Base-by-base conservation (phyloP, 2,113 vertebrate genomes). In the Amphilophus citrinellus region DNA sequence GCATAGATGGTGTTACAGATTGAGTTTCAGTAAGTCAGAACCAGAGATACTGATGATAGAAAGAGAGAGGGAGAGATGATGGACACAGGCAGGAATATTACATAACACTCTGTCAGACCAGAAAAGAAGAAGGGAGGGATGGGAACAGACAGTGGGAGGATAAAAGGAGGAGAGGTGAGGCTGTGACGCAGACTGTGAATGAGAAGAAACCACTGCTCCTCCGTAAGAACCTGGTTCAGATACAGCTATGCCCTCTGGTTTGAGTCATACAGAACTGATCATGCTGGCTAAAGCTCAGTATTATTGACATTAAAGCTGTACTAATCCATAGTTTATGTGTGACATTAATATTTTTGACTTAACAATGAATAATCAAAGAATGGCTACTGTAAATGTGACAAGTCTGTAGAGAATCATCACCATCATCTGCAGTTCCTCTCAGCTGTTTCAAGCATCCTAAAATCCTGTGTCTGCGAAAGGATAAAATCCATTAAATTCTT, bases 31-130 rank as follows among this genome's bases (percentile, higher is more conserved):
- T 58, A 15, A 63, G 78, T 59, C 15, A 76, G 35, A n/a, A 71
- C 80, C 57, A 76, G 85, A 85, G 80, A 85, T 85, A 50, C 58
- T 83, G 77, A 84, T 61, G 58, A 84, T 2, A 63, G 35, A 62
- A 42, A 63, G 63, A 63, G 37, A 62, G 78, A 86, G 63, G 42
- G 71, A 24, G 65, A 60, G 77, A 77, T 83, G 66, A 89, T 89
- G 79, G 24, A 63, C 76, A 68, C 76, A 79, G 62, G 20, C 71
- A 79, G 79, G 66, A 53, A 76, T 50, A 84, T 93, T 90, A 82
- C 76, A 79, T 92, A 92, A 93, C 73, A 50, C 22, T 80, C 24
- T 60, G n/a, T 82, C 75, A 80, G 59, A 61, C 61, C 61, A 78
- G 77, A n/a, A 78, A 80, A 77, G 83, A 76, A 37, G 50, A 66